Base-by-base conservation (phyloP, 2,888 invertebrate species). In the Drosophila bunnanda region DNA sequence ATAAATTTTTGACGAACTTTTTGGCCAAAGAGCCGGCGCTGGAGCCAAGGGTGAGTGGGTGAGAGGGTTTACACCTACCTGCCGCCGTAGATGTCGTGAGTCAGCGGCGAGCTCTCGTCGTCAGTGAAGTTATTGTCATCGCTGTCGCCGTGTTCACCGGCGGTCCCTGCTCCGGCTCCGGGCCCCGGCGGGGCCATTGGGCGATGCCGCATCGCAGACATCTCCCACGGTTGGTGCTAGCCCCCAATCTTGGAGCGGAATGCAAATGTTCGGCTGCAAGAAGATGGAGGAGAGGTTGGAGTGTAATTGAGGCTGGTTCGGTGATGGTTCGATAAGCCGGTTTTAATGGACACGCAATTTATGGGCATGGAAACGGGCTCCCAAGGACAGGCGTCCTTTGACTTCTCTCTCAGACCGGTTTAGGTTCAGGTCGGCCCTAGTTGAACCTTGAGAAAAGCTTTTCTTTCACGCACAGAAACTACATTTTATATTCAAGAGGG, bases 31-130 rank as follows among this genome's bases (percentile, higher is more conserved):
- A 30, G 46, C n/a, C 8, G 48, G n/a, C 15, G 22, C 39, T 20
- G 32, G 39, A 44, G n/a, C n/a, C 36, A 28, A 15, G 22, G 17
- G 32, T 25, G 3, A 43, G 46, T 7, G 46, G 34, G 10, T 53
- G 32, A 22, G 38, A 46, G 25, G 8, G 20, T 25, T 25, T 32
- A 30, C 28, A 76, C 94, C 93, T 93, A 98, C 98, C 97, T 97
- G 93, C 97, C 97, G 78, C 96, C 96, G 91, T 98, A 97, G 90
- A 97, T 96, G 90, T 97, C 97, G 90, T 96, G 96, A 77, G 96
- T 96, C 89, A 97, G 94, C 76, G 97, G 97, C 77, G 96, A 95
- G 89, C 96, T 96, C 93, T 97, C 97, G 90, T 97, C 97, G 92
- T 97, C 97, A 41, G 97, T 96, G 91, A 95, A 95, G 93, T 97